A percentile compares a stretch with the other conserved stretches of the same genome.
Evolutionary conservation across 2,113 vertebrate species (phyloP).

Genomic region (Raja brachyura): DNA sequence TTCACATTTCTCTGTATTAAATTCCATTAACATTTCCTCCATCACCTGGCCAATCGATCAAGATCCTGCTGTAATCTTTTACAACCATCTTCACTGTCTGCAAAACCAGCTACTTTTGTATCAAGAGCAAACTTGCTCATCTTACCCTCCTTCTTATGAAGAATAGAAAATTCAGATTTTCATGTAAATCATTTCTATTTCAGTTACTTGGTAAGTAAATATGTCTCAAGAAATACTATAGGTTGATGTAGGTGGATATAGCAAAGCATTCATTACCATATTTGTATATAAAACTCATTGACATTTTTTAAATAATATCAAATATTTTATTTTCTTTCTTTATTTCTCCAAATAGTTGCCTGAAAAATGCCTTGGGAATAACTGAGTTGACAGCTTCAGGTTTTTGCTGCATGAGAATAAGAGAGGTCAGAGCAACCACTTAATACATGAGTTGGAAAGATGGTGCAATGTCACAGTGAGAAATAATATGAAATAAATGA

Average conservation of each 20-base stretch:
- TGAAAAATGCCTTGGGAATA: background rate
- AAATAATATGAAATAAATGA: no score
- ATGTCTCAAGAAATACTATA: background rate
- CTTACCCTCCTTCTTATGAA: background rate
- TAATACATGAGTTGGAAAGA: background rate
- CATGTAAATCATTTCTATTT: constrained; percentile 24
- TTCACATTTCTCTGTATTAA: no score
- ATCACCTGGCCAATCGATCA: no score
- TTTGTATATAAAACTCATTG: background rate
- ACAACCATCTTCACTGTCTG: no score
- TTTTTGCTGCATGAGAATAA: background rate
- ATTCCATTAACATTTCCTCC: no score
- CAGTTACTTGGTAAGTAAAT: constrained; percentile 3
- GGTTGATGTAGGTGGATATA: background rate
- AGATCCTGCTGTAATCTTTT: no score
- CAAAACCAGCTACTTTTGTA: no score
- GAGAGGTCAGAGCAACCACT: background rate
- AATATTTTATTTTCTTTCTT: background rate
- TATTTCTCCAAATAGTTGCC: background rate
- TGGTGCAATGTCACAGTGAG: background rate
- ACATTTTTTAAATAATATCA: background rate
- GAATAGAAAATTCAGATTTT: background rate
- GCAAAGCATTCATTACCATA: background rate
- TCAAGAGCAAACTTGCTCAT: no score
- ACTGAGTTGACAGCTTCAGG: background rate